Evolutionary conservation across 2,113 vertebrate genomes (phyloP).

Genomic region (Perccottus glenii): DNA sequence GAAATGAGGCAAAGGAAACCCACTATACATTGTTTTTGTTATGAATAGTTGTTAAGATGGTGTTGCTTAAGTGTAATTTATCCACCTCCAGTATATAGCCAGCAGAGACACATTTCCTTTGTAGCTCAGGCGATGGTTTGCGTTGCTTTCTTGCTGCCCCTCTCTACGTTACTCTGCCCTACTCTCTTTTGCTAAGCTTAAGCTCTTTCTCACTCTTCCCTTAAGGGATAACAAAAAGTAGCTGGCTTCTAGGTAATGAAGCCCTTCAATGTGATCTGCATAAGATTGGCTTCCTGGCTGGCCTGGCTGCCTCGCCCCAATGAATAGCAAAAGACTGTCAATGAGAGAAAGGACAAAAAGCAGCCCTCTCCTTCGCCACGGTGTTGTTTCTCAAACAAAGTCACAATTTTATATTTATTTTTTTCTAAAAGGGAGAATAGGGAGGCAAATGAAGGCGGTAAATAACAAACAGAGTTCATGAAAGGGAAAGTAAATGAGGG

Average conservation of each 20-base stretch:
- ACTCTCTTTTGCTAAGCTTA: slow-evolving; percentile 49
- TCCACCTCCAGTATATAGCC: slow-evolving; percentile 32
- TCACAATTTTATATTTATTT: neutral
- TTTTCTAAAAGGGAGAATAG: slow-evolving; percentile 19
- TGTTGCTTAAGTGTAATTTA: slow-evolving; percentile 59
- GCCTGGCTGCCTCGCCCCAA: slow-evolving; percentile 47
- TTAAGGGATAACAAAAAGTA: slow-evolving; percentile 65
- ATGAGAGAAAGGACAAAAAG: slow-evolving; percentile 64
- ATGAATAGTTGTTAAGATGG: slow-evolving; percentile 43
- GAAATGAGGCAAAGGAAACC: no score
- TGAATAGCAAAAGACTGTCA: slow-evolving; percentile 69
- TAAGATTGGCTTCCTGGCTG: slow-evolving; percentile 65
- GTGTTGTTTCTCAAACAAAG: slow-evolving; percentile 56
- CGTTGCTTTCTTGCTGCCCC: neutral
- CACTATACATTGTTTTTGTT: slow-evolving; percentile 6
- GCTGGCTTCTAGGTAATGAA: slow-evolving; percentile 76
- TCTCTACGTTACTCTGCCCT: slow-evolving; percentile 6
- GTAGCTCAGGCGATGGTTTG: slow-evolving; percentile 7
- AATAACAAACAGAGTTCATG: slow-evolving; percentile 57
- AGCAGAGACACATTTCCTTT: slow-evolving; percentile 33
- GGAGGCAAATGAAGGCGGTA: slow-evolving; percentile 27
- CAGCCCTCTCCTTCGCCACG: slow-evolving; percentile 28
- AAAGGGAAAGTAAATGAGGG: slow-evolving; percentile 61
- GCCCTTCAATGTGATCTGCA: slow-evolving; percentile 74
- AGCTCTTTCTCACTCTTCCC: slow-evolving; percentile 58